Evolutionary conservation across 2,888 invertebrate species (phyloP), one percentile per base, ranked within the genome.

Genomic region (Steromphala cineraria): DNA sequence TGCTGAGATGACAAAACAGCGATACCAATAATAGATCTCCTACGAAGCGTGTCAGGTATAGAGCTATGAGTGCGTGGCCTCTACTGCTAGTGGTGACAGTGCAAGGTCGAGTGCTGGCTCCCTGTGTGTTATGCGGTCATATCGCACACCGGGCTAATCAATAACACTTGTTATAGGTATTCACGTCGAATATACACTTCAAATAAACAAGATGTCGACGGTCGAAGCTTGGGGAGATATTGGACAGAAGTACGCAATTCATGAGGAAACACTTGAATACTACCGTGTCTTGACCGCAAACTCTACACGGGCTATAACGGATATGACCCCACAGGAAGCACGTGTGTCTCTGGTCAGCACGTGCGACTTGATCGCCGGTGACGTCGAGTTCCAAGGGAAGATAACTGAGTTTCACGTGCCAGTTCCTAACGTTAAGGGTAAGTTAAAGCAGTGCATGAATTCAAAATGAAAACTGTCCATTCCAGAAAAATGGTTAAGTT

Each of bases 181-280:
- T 46, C 46, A 46, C 46, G 46, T 4, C 24, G 10, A 24, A 62
- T 24, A 21, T n/a, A n/a, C 62, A 10, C 21, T 17, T 13, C 15
- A 62, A 24, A 10, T 1, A 28, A 5, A 24, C 21, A 75, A 10
- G 15, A 81, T 81, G 81, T 67, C 78, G 53, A 77, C 78, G 28
- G 24, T 28, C 21, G 80, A 75, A 28, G 77, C 75, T n/a, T 82
- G 82, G 82, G 82, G 82, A 13, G 79, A 36, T 24, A 77, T 76
- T 0, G 82, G 78, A 52, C 74, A 82, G 28, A 88, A 83, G 71
- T 88, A 89, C 74, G 80, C 85, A 53, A 84, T 88, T 13, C 87
- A 88, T 67, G 83, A 81, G 13, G 89, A 89, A 80, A 87, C 88
- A 7, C 78, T 87, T 24, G 80, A 55, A 7, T 88, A 85, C 80